Conservation (phyloP, 2,113 vertebrate genomes). For the Apteryx owenii region DNA sequence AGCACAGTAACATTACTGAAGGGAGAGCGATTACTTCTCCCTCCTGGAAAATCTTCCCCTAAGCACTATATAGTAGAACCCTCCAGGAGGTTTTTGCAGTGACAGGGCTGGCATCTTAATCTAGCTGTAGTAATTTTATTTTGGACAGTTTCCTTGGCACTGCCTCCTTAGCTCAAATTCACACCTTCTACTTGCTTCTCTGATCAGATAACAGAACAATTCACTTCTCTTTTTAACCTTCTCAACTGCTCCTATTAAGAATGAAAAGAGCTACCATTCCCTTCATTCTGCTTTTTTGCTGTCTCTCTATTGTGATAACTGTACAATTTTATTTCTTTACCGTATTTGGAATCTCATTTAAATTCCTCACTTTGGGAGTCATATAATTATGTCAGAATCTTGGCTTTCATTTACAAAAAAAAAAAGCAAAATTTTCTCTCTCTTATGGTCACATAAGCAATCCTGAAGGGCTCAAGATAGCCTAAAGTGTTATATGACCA, state of each 20-base stretch:
- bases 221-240: background rate
- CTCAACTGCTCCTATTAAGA: background rate
- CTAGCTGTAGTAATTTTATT: background rate
- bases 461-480: background rate
- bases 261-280: background rate
- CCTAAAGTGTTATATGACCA: background rate
- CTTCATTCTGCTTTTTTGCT: background rate
- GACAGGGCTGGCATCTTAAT: background rate
- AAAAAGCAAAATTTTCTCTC: background rate
- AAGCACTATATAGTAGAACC: background rate
- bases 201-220: background rate
- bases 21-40: background rate
- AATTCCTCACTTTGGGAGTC: background rate
- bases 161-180: background rate
- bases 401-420: background rate
- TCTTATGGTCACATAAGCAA: background rate
- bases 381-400: background rate
- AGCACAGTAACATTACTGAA: rapidly evolving
- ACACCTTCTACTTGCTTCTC: background rate
- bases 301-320: background rate
- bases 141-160: background rate
- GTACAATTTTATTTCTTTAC: background rate
- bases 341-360: background rate
- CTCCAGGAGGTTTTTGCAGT: background rate
- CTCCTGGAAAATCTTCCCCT: background rate